phyloP scores from a whole-genome alignment of 2,888 invertebrate genomes.

The Machimus rusticus region DNA sequence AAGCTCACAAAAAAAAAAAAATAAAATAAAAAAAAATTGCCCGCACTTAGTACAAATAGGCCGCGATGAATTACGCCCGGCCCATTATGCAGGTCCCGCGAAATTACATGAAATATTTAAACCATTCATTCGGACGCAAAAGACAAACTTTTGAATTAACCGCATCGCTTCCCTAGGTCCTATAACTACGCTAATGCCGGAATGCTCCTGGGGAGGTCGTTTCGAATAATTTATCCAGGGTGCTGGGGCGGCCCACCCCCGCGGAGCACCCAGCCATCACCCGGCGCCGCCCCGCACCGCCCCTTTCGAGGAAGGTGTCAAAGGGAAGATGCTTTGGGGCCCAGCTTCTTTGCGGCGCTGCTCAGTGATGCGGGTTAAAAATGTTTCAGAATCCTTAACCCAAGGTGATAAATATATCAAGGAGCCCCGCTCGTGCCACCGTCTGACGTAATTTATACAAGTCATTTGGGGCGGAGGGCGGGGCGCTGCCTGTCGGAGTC shows the following conservation, averaged over 20 bases:
- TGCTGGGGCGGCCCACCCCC: background rate
- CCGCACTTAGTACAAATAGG: conserved; percentile 33
- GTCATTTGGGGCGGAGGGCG: conserved; percentile 24
- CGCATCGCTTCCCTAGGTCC: conserved; percentile 2
- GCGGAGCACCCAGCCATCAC: background rate
- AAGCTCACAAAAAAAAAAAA: background rate
- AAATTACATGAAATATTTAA: conserved; percentile 46
- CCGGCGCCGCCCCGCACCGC: background rate
- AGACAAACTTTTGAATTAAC: conserved; percentile 46
- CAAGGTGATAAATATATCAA: conserved; percentile 48
- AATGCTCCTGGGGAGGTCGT: conserved; percentile 11
- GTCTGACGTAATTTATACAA: conserved; percentile 42
- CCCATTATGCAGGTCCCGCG: conserved; percentile 20
- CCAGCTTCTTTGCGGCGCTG: conserved; percentile 5
- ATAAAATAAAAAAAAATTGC: conserved; percentile 37
- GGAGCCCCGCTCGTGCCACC: background rate
- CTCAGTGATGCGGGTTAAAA: conserved; percentile 46
- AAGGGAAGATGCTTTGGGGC: background rate
- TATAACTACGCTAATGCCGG: conserved; percentile 14
- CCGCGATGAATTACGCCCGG: conserved; percentile 32
- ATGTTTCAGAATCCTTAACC: conserved; percentile 46
- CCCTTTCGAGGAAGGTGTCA: background rate
- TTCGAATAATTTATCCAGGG: conserved; percentile 39
- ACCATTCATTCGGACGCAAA: conserved; percentile 42
- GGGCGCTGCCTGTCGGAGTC: background rate